Conservation (phyloP, 2,113 vertebrate species). For the Gadus macrocephalus region DNA sequence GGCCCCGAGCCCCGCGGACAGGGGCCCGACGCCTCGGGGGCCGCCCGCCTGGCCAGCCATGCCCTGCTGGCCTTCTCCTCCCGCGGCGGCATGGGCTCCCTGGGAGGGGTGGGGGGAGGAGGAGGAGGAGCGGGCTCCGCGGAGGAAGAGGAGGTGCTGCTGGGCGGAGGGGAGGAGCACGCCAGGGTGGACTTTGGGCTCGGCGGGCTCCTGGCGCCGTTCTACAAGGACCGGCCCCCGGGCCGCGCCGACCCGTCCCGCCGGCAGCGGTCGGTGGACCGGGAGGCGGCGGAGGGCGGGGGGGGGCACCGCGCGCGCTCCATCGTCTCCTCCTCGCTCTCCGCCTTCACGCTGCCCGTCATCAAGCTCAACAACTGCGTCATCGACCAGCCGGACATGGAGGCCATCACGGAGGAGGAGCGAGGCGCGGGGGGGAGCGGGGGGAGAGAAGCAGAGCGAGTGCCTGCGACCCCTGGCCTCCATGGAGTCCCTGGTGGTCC, state of each 20-base stretch:
- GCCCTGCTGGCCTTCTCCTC: constrained; percentile 76
- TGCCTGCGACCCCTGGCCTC: constrained; percentile 74
- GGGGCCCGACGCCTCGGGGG: constrained; percentile 63
- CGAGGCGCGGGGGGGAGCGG: constrained; percentile 63
- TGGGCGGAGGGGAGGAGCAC: constrained; percentile 64
- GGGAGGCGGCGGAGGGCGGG: constrained; percentile 70
- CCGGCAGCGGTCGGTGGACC: constrained; percentile 63
- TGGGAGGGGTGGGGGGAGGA: constrained; percentile 44
- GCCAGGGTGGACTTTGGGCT: constrained; percentile 44
- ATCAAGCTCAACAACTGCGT: constrained; percentile 99
- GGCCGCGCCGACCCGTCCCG: constrained; percentile 34
- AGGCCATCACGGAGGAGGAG: constrained; percentile 89
- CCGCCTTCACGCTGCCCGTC: constrained; percentile 93
- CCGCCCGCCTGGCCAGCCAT: constrained; percentile 76
- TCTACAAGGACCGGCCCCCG: constrained; percentile 73
- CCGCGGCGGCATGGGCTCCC: constrained; percentile 44
- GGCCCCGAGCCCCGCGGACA: constrained; percentile 70
- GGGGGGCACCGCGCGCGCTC: constrained; percentile 86
- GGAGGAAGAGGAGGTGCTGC: constrained; percentile 78
- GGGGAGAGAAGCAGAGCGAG: constrained; percentile 57
- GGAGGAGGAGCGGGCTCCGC: constrained; percentile 52
- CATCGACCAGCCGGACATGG: constrained; percentile 92
- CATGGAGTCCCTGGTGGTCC: constrained; percentile 83
- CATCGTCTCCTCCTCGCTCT: constrained; percentile 95
- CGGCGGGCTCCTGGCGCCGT: constrained; percentile 76